Percentiles rank a stretch among this genome's conserved stretches.
Evolutionary conservation across 2,113 vertebrate genomes (phyloP).

Genomic region (Perca schrenkii): DNA sequence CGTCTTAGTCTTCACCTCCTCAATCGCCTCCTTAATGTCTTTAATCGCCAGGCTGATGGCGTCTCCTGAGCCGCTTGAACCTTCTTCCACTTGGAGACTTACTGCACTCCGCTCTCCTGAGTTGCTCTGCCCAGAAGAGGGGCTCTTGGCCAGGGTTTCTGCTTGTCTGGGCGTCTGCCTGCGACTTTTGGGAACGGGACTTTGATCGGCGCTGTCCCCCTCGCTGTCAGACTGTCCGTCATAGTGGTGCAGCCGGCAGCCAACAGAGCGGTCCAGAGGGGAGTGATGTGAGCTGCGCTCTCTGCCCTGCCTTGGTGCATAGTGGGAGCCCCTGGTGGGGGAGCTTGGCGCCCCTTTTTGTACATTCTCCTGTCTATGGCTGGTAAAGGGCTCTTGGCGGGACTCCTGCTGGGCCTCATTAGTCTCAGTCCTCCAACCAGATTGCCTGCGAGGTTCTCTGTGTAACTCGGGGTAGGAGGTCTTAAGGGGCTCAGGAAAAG

Average conservation of each 20-base stretch:
- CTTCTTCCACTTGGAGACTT: conserved; percentile 69
- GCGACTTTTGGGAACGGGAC: conserved; percentile 87
- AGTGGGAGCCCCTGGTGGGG: conserved; percentile 29
- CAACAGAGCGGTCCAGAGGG: conserved; percentile 71
- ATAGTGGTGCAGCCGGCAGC: conserved; percentile 88
- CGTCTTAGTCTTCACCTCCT: conserved; percentile 96
- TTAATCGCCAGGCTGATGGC: conserved; percentile 96
- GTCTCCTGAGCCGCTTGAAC: conserved; percentile 88
- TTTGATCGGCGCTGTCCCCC: conserved; percentile 88
- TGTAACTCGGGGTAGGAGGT: conserved; percentile 67
- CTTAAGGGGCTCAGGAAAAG: conserved; percentile 70
- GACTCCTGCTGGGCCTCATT: conserved; percentile 51
- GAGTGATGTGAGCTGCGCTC: conserved; percentile 34
- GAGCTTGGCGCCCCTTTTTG: conserved; percentile 44
- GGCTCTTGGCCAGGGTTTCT: conserved; percentile 86
- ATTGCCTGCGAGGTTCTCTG: conserved; percentile 51
- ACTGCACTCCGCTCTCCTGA: conserved; percentile 13
- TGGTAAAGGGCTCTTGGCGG: conserved; percentile 39
- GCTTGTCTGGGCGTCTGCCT: conserved; percentile 75
- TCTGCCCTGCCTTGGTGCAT: conserved; percentile 36
- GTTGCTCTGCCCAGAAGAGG: conserved; percentile 28
- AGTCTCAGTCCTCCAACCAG: conserved; percentile 35
- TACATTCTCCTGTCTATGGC: conserved; percentile 60
- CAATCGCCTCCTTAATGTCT: conserved; percentile 97
- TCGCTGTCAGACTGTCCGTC: conserved; percentile 94